A percentile compares a stretch with the other conserved stretches of the same genome.
Evolutionary conservation across 37 sponge, comb jelly and placozoan genomes (phyloP).

Genomic region (Agelas oroides): DNA sequence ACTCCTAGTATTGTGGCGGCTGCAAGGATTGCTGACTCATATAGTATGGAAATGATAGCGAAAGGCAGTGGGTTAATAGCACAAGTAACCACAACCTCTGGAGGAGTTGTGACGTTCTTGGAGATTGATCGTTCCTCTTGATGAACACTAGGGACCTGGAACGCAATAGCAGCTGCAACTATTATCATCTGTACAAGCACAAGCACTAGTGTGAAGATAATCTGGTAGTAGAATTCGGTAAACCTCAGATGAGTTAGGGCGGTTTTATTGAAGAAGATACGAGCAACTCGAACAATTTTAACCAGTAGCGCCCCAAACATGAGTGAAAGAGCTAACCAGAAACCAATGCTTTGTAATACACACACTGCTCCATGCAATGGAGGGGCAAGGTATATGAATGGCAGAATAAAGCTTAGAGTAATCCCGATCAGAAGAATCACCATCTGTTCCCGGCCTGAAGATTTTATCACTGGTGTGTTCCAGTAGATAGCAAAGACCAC

Average conservation of each 20-base stretch:
- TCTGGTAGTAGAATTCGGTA: conserved; percentile 38
- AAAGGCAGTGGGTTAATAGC: conserved; percentile 3
- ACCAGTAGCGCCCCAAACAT: conserved; percentile 65
- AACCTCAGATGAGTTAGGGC: conserved; percentile 12
- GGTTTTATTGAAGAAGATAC: conserved; percentile 41
- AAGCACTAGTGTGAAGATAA: conserved; percentile 52
- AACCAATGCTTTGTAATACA: conserved; percentile 37
- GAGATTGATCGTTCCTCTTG: no score
- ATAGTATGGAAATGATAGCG: conserved; percentile 21
- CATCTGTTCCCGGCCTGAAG: conserved; percentile 65
- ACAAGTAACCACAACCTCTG: conserved; percentile 41
- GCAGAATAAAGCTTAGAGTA: conserved; percentile 25
- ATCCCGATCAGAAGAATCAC: conserved; percentile 44
- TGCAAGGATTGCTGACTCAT: conserved; percentile 40
- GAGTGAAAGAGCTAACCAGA: conserved; percentile 60
- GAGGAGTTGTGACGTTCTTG: background rate
- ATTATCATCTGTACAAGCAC: conserved; percentile 52
- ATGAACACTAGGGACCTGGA: background rate
- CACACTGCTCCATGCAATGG: conserved; percentile 34
- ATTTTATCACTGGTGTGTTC: conserved; percentile 55
- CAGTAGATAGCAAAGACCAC: conserved; percentile 29
- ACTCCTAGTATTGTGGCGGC: conserved; percentile 46
- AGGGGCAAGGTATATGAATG: conserved; percentile 28
- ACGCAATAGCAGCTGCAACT: conserved; percentile 15
- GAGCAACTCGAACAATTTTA: conserved; percentile 66